Conservation (phyloP, 2,797 vertebrate genomes). For the Sebastes wilsoni region DNA sequence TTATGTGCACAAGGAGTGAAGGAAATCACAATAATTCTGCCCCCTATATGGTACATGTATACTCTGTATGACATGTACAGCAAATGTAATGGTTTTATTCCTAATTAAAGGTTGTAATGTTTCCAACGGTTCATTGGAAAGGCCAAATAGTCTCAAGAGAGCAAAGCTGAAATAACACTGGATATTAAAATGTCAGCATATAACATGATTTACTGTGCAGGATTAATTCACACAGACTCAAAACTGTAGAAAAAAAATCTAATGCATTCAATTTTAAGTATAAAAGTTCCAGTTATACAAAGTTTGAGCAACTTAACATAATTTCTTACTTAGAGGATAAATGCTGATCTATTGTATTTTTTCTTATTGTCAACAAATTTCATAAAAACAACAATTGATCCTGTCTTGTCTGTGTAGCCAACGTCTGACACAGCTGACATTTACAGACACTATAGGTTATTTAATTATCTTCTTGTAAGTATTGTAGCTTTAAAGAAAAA, state of each 20-base stretch:
- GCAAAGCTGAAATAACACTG: conserved; percentile 5
- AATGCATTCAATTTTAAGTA: background rate
- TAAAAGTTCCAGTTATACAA: background rate
- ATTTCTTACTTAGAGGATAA: background rate
- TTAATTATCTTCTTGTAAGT: background rate
- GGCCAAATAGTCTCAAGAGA: conserved; percentile 19
- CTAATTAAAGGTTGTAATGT: conserved; percentile 37
- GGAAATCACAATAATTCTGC: background rate
- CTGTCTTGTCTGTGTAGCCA: background rate
- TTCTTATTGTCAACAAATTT: background rate
- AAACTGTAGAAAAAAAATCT: background rate
- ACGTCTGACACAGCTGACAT: background rate
- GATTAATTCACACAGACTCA: background rate
- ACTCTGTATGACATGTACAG: background rate
- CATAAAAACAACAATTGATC: background rate
- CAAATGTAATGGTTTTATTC: conserved; percentile 25
- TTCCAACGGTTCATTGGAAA: conserved; percentile 24
- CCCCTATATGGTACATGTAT: background rate
- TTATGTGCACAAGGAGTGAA: background rate
- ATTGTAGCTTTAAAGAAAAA: background rate
- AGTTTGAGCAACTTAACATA: background rate
- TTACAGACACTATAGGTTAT: background rate
- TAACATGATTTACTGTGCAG: background rate
- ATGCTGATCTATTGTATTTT: background rate
- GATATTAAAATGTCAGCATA: conserved; percentile 11